A percentile compares a stretch with the other conserved stretches of the same genome.
Evolutionary conservation across 1,140 invertebrate genomes (phyloP).

Genomic region (Cyrtorhinus lividipennis): DNA sequence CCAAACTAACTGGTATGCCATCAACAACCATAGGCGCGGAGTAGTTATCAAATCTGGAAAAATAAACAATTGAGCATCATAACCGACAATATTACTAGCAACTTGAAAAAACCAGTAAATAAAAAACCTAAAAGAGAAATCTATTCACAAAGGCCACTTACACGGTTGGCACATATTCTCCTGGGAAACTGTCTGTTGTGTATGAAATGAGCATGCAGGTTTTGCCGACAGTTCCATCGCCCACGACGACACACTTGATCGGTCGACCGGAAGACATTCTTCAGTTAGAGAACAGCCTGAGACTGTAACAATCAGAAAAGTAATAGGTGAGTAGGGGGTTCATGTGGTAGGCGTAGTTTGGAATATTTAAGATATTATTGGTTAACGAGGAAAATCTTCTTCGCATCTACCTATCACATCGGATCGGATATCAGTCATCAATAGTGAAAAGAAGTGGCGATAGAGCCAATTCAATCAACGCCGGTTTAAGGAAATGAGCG

Average conservation of each 20-base stretch:
- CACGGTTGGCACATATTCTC: constrained; percentile 90
- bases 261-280: constrained; percentile 31
- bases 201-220: constrained; percentile 99
- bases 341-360: too few relatives aligned
- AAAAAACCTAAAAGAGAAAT: neutral
- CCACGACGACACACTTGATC: constrained; percentile 95
- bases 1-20: constrained; percentile 87
- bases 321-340: too few relatives aligned
- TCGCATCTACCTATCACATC: too few relatives aligned
- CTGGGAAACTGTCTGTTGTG: constrained; percentile 96
- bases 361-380: too few relatives aligned
- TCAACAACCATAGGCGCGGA: constrained; percentile 95
- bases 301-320: too few relatives aligned
- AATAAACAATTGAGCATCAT: constrained; percentile 16
- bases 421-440: too few relatives aligned
- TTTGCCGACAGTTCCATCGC: constrained; percentile 90
- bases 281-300: too few relatives aligned
- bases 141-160: constrained; percentile 22
- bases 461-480: too few relatives aligned
- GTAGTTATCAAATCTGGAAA: constrained; percentile 86
- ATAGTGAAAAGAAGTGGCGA: too few relatives aligned
- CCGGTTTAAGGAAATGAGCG: too few relatives aligned
- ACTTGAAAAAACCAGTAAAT: neutral
- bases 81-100: neutral
- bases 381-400: too few relatives aligned